phyloP scores from a whole-genome alignment of 2,797 vertebrate genomes.

The Dendrocincla fuliginosa region DNA sequence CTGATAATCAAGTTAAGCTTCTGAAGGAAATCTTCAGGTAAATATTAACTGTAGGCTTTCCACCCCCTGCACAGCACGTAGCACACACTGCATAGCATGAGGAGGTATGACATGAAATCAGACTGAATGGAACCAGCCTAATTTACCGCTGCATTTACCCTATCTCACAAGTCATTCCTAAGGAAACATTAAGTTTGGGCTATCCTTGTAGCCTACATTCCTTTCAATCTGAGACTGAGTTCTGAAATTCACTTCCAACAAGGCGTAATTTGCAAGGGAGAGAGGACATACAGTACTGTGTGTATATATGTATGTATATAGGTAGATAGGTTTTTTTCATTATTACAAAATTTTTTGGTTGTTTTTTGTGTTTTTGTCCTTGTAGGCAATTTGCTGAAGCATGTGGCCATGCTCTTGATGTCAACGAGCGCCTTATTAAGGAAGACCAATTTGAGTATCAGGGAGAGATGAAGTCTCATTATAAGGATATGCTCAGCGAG shows the following conservation, averaged over 20 bases:
- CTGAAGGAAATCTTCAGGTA: conserved; percentile 99
- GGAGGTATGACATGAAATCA: neutral
- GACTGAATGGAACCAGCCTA: neutral
- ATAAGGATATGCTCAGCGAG: conserved; percentile 93
- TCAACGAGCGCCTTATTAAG: conserved; percentile 96
- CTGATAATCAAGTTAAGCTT: conserved; percentile 97
- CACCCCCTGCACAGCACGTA: neutral
- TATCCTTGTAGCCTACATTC: neutral
- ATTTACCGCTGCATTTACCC: neutral
- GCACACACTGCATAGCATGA: neutral
- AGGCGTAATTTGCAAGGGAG: neutral
- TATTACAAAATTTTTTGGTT: neutral
- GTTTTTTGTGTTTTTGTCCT: neutral
- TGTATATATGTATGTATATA: too few relatives aligned
- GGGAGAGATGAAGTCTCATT: conserved; percentile 96
- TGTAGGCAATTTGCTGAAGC: conserved; percentile 94
- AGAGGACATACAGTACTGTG: neutral
- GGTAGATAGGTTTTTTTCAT: neutral
- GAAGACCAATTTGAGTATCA: conserved; percentile 99
- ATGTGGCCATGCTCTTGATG: conserved; percentile 93
- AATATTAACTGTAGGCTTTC: neutral
- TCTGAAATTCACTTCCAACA: neutral
- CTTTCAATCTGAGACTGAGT: neutral
- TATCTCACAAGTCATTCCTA: neutral
- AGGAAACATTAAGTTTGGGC: neutral